Conservation (phyloP, 2,113 vertebrate species). For the Hepsetus odoe region DNA sequence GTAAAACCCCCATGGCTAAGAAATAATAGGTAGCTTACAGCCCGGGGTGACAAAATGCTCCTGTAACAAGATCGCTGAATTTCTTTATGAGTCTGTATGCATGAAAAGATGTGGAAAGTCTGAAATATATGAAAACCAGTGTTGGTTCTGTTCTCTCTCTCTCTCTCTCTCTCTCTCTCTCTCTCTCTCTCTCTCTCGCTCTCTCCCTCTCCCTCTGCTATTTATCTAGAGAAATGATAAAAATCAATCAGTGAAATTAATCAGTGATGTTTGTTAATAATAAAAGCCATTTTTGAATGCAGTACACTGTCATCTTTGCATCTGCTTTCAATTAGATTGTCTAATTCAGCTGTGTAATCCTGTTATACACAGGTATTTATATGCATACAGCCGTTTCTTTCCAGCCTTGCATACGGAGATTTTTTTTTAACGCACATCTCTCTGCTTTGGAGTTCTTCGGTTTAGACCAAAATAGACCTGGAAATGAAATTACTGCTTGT, state of each 20-base stretch:
- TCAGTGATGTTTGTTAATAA: not conserved
- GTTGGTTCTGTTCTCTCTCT: not conserved
- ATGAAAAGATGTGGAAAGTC: too few relatives aligned
- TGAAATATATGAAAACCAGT: not conserved
- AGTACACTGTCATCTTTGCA: not conserved
- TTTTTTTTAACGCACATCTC: not conserved
- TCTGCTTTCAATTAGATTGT: not conserved
- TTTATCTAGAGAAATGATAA: not conserved
- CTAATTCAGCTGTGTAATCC: not conserved
- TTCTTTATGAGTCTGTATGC: not conserved
- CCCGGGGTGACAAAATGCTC: not conserved
- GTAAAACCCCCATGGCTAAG: not conserved
- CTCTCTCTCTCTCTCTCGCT: too few relatives aligned
- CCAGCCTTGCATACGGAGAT: not conserved
- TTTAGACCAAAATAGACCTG: slow-evolving; percentile 1
- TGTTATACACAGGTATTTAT: not conserved
- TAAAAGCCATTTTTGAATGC: not conserved
- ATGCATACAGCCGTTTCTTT: not conserved
- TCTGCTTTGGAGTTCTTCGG: not conserved
- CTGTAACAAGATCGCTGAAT: not conserved
- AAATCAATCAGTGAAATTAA: not conserved
- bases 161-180: not conserved
- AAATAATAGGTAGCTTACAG: not conserved
- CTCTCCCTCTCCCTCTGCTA: not conserved
- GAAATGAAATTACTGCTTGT: slow-evolving; percentile 5